A percentile compares a stretch with the other conserved stretches of the same genome.
Evolutionary conservation across 2,797 vertebrate species (phyloP).

Genomic region (Paguma larvata): DNA sequence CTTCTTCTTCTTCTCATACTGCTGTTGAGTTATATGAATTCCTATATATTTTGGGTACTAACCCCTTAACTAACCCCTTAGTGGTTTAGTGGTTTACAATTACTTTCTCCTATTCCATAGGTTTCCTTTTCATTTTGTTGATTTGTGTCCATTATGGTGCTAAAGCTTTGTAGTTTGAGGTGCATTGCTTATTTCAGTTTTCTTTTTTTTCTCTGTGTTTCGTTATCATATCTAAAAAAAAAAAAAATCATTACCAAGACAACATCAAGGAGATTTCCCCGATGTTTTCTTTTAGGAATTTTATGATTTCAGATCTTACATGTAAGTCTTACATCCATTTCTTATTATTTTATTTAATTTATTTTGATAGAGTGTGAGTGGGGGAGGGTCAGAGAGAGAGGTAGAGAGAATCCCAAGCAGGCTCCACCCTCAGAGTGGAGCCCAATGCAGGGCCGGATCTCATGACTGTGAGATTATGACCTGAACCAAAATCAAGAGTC

Average conservation of each 20-base stretch:
- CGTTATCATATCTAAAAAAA: background rate
- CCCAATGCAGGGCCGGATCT: too few relatives aligned
- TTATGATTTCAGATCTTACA: background rate
- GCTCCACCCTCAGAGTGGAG: too few relatives aligned
- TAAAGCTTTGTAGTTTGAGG: background rate
- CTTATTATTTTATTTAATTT: background rate
- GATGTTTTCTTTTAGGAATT: background rate
- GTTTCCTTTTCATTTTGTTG: background rate
- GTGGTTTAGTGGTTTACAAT: background rate
- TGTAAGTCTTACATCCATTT: background rate
- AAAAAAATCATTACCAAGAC: background rate
- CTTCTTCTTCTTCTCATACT: background rate
- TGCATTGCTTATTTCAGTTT: background rate
- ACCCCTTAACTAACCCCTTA: too few relatives aligned
- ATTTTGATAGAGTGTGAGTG: too few relatives aligned
- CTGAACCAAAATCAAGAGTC: too few relatives aligned
- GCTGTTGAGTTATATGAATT: background rate
- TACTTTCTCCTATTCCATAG: background rate
- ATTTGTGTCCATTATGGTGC: background rate
- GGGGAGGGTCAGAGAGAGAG: too few relatives aligned
- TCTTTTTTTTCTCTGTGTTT: background rate
- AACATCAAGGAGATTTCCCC: background rate
- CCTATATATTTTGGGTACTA: background rate
- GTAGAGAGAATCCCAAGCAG: too few relatives aligned
- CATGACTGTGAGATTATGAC: too few relatives aligned